Percentiles rank a stretch among this genome's conserved stretches.
Conservation (phyloP, 2,888 invertebrate species). For the Phyto melanocephala region DNA sequence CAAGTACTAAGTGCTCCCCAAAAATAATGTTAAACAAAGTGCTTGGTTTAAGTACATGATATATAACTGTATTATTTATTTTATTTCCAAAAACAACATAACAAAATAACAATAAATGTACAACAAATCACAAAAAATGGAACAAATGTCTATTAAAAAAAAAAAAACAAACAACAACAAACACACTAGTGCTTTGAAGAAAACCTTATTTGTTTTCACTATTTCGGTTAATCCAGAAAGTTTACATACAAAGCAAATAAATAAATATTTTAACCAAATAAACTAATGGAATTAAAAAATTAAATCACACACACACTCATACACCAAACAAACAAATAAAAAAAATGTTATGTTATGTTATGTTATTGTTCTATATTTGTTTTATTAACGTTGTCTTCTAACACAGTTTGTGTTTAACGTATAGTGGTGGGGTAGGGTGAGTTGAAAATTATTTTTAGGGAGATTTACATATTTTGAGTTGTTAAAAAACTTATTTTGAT, state of each 20-base stretch:
- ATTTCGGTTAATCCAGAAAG: constrained; percentile 59
- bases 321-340: neutral
- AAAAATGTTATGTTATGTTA: too few species aligned
- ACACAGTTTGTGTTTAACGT: too few species aligned
- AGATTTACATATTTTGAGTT: neutral
- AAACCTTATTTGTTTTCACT: constrained; percentile 41
- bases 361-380: too few species aligned
- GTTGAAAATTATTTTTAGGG: neutral
- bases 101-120: neutral
- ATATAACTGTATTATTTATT: constrained; percentile 38
- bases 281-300: constrained; percentile 43
- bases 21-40: neutral
- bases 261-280: constrained; percentile 17
- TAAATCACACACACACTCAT: neutral
- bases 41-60: neutral
- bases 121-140: constrained; percentile 38
- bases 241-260: constrained; percentile 28
- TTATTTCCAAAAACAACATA: neutral
- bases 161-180: neutral
- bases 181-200: neutral
- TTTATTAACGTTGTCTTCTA: too few species aligned
- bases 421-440: neutral
- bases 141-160: constrained; percentile 49
- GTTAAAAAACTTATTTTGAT: neutral
- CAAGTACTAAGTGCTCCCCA: neutral